Conservation (phyloP, 2,113 vertebrate species). For the Mionectes macconnelli region DNA sequence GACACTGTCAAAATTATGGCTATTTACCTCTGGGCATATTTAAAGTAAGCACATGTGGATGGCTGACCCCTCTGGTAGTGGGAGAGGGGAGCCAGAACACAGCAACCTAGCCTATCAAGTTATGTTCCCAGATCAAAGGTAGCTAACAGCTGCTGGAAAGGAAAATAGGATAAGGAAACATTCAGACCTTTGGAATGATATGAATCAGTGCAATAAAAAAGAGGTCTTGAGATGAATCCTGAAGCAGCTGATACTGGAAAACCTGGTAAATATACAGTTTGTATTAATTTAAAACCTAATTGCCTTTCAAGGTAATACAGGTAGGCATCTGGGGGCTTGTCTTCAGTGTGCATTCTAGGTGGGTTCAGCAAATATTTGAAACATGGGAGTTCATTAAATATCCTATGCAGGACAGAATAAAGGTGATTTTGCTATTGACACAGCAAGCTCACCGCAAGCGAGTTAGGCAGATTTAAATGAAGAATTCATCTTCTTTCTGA, state of each 20-base stretch:
- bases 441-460: neutral
- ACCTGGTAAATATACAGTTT: neutral
- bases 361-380: neutral
- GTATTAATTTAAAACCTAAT: neutral
- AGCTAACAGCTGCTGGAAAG: conserved; percentile 49
- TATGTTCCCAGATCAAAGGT: conserved; percentile 48
- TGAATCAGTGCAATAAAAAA: conserved; percentile 39
- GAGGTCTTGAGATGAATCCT: neutral
- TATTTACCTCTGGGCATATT: neutral
- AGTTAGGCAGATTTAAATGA: neutral
- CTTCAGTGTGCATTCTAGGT: neutral
- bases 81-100: conserved; percentile 15
- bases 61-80: neutral
- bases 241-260: conserved; percentile 32
- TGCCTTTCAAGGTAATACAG: neutral
- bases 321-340: neutral
- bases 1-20: neutral
- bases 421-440: neutral
- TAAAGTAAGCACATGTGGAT: neutral
- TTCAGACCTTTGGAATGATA: conserved; percentile 24
- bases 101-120: conserved; percentile 34
- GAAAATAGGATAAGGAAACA: conserved; percentile 43
- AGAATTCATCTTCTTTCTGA: neutral
- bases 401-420: neutral
- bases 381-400: neutral